phyloP scores from a whole-genome alignment of 2,113 vertebrate genomes.

The Motacilla tschutschensis region DNA sequence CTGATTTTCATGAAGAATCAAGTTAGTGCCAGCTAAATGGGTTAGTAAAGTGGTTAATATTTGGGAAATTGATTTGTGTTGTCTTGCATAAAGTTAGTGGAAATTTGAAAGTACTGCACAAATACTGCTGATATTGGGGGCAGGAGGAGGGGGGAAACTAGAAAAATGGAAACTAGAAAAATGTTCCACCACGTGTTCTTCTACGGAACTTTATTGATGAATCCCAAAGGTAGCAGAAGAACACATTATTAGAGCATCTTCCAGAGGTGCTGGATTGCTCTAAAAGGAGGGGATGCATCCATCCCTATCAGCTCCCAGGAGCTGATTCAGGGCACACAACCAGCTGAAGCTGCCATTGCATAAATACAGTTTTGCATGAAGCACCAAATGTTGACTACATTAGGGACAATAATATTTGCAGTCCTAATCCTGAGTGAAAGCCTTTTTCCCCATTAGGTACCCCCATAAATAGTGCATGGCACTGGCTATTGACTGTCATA shows the following conservation, averaged over 20 bases:
- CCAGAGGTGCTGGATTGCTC: not conserved
- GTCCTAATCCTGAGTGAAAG: not conserved
- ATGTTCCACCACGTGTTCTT: not conserved
- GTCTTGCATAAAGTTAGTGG: not conserved
- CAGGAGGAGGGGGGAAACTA: not conserved
- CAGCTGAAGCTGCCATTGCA: constrained; percentile 8
- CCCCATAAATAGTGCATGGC: constrained; percentile 48
- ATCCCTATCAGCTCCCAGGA: not conserved
- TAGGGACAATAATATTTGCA: not conserved
- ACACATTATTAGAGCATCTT: not conserved
- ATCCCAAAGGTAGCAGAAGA: not conserved
- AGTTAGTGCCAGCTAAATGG: not conserved
- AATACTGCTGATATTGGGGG: not conserved
- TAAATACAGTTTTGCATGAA: constrained; percentile 35
- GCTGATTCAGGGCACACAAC: not conserved
- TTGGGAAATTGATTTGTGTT: not conserved
- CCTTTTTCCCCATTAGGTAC: constrained; percentile 23
- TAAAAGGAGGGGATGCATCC: not conserved
- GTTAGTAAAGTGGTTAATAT: not conserved
- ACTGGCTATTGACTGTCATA: constrained; percentile 29
- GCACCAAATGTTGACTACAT: not conserved
- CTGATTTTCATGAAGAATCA: not conserved
- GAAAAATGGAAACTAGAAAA: not conserved
- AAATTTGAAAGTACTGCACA: not conserved
- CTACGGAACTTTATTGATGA: not conserved